Evolutionary conservation across 1,140 invertebrate species (phyloP).

Genomic region (Solenopsis invicta): DNA sequence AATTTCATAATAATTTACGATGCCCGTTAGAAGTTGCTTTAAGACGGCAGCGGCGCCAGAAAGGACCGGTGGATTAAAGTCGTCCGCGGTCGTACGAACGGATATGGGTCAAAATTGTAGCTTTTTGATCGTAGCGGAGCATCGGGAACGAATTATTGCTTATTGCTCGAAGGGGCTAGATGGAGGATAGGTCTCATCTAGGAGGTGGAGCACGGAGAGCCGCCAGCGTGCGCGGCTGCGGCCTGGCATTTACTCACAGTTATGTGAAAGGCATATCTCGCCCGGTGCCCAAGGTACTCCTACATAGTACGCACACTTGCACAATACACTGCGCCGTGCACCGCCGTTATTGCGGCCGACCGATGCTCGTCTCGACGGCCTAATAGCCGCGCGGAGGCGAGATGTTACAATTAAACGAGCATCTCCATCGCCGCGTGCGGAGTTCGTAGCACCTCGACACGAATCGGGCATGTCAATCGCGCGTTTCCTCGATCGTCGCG

Average conservation of each 20-base stretch:
- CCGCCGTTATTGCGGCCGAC: conserved; percentile 68
- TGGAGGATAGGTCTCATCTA: conserved; percentile 80
- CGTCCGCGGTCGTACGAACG: background rate
- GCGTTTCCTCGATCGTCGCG: background rate
- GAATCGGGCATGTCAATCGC: background rate
- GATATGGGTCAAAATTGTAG: conserved; percentile 50
- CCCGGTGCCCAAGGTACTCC: conserved; percentile 80
- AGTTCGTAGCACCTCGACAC: background rate
- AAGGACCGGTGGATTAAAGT: too few relatives aligned
- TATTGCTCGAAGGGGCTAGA: conserved; percentile 72
- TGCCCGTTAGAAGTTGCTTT: background rate
- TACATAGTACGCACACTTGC: conserved; percentile 81
- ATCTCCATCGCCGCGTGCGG: background rate
- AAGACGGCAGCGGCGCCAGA: too few relatives aligned
- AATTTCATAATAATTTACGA: conserved; percentile 10
- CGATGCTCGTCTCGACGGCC: conserved; percentile 30
- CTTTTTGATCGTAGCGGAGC: conserved; percentile 60
- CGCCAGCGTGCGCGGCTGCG: conserved; percentile 60
- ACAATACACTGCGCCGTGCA: conserved; percentile 69
- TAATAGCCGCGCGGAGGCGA: conserved; percentile 64
- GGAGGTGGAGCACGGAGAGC: conserved; percentile 77
- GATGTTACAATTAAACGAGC: conserved; percentile 66
- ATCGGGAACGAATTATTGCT: conserved; percentile 71
- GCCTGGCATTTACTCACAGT: conserved; percentile 86
- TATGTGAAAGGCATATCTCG: conserved; percentile 86